A percentile compares a stretch with the other conserved stretches of the same genome.
Conservation (phyloP, 2,113 vertebrate species). For the Electrona antarctica region DNA sequence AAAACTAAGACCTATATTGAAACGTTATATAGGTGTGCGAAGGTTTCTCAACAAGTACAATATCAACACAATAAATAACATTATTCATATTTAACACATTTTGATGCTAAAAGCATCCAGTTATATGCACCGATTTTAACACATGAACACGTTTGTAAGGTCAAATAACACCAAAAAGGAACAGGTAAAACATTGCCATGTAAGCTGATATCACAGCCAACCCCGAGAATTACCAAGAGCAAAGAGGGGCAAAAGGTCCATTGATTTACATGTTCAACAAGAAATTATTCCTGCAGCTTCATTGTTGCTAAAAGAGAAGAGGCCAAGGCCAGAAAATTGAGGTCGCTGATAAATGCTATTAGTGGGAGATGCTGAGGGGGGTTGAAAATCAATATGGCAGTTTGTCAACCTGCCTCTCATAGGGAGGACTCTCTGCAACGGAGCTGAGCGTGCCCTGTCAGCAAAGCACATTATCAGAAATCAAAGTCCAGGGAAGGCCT, state of each 20-base stretch:
- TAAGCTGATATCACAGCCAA: slow-evolving; percentile 70
- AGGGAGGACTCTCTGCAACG: slow-evolving; percentile 78
- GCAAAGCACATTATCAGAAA: slow-evolving; percentile 95
- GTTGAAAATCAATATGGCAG: slow-evolving; percentile 89
- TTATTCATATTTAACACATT: no score
- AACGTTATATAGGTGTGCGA: no score
- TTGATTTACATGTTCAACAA: slow-evolving; percentile 98
- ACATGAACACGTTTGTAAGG: not conserved
- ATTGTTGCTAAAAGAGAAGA: slow-evolving; percentile 89
- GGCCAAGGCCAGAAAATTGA: slow-evolving; percentile 89
- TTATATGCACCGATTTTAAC: not conserved
- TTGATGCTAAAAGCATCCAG: not conserved
- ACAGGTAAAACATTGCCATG: slow-evolving; percentile 46
- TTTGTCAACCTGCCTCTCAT: slow-evolving; percentile 91
- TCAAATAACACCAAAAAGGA: slow-evolving; percentile 9
- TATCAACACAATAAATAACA: no score
- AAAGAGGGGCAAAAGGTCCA: slow-evolving; percentile 86
- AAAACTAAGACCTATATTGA: no score
- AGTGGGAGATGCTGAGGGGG: slow-evolving; percentile 81
- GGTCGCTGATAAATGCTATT: slow-evolving; percentile 87
- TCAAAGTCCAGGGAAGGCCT: slow-evolving; percentile 85
- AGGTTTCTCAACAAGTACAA: no score
- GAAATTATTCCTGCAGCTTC: slow-evolving; percentile 94
- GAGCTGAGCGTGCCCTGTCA: slow-evolving; percentile 89
- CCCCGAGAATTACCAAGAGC: slow-evolving; percentile 77